Conservation (phyloP, 2,797 vertebrate genomes). For the Vultur gryphus region DNA sequence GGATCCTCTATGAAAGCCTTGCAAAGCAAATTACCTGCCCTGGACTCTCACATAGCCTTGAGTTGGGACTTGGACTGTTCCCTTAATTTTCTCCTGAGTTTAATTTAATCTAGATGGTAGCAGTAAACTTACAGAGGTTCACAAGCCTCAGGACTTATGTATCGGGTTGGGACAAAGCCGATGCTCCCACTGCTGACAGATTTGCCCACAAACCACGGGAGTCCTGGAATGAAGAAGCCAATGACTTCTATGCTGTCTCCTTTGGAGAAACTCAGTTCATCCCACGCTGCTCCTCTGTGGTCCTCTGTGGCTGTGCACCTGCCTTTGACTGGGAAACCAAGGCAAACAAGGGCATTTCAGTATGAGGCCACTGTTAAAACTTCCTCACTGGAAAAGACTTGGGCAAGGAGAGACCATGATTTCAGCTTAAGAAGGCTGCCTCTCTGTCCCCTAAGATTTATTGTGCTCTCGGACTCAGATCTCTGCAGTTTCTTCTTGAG, state of each 20-base stretch:
- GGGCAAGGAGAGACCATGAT: neutral
- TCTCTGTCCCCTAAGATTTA: neutral
- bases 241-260: slow-evolving; percentile 86
- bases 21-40: neutral
- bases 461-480: neutral
- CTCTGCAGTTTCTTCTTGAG: neutral
- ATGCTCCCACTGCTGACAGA: slow-evolving; percentile 77
- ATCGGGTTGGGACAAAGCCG: slow-evolving; percentile 85
- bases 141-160: slow-evolving; percentile 76
- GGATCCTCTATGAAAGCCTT: neutral
- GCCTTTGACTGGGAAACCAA: slow-evolving; percentile 80
- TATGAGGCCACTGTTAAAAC: neutral
- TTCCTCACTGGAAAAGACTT: neutral
- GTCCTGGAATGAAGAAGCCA: slow-evolving; percentile 84
- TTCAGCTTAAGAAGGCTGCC: neutral
- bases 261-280: slow-evolving; percentile 85
- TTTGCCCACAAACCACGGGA: slow-evolving; percentile 87
- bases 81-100: neutral
- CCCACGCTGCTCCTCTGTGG: slow-evolving; percentile 75
- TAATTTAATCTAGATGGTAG: neutral
- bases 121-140: slow-evolving; percentile 82
- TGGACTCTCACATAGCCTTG: neutral
- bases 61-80: neutral
- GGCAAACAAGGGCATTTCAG: neutral
- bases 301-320: slow-evolving; percentile 81